Percentiles rank a stretch among this genome's conserved stretches.
Evolutionary conservation across 2,888 invertebrate species (phyloP).

Genomic region (Scaptomyza caliginosa): DNA sequence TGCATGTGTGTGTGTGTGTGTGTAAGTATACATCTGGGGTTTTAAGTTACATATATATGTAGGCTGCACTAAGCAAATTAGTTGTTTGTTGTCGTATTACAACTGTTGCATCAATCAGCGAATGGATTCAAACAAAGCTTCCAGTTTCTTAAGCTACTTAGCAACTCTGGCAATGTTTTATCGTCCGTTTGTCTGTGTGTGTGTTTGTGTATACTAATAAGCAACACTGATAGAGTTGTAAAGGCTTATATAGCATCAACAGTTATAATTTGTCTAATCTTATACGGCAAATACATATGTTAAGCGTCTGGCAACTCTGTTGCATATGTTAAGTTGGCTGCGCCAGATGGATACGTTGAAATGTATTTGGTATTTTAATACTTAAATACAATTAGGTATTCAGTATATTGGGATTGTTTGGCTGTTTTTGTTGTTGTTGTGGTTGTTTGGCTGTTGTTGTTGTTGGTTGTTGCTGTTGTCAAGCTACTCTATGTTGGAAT

Average conservation of each 20-base stretch:
- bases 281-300: too few species aligned
- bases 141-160: too few species aligned
- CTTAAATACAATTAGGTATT: too few species aligned
- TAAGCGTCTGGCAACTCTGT: too few species aligned
- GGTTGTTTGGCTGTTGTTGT: background rate
- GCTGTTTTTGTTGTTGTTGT: background rate
- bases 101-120: background rate
- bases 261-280: too few species aligned
- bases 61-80: background rate
- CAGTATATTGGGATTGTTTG: too few species aligned
- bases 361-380: too few species aligned
- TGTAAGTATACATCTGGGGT: slow-evolving; percentile 11
- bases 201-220: background rate
- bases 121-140: background rate
- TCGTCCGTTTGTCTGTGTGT: background rate
- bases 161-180: too few species aligned
- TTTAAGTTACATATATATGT: slow-evolving; percentile 25
- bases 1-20: slow-evolving; percentile 14
- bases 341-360: too few species aligned
- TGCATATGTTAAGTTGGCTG: too few species aligned
- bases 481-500: slow-evolving; percentile 43
- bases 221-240: background rate
- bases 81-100: background rate
- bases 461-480: slow-evolving; percentile 40
- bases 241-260: too few species aligned